These are phyloP conservation scores for Seriola quinqueradiata DNA, from an alignment of 2,113 vertebrate species.

Conservation along the genomic window DNA sequence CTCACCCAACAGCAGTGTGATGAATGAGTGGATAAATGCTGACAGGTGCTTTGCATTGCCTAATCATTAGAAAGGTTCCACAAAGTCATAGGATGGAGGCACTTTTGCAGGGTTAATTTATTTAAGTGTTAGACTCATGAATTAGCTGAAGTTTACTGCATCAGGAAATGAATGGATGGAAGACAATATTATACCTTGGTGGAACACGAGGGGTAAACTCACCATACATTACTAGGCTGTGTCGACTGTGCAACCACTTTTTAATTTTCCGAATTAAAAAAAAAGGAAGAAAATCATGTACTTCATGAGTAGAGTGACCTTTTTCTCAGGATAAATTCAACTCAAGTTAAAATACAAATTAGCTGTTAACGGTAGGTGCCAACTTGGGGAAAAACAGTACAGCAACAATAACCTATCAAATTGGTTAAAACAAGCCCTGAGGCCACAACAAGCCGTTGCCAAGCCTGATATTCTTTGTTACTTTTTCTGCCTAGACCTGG, in stretches of 20 bases:
- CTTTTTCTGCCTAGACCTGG: slow-evolving; percentile 18
- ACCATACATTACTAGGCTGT: background rate
- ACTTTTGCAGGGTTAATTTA: slow-evolving; percentile 18
- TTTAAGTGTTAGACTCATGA: slow-evolving; percentile 19
- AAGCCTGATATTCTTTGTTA: slow-evolving; percentile 7
- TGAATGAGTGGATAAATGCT: slow-evolving; percentile 68
- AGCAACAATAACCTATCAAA: slow-evolving; percentile 13
- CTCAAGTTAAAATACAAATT: background rate
- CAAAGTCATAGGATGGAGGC: slow-evolving; percentile 20
- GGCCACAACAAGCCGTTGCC: slow-evolving; percentile 28
- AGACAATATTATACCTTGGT: background rate
- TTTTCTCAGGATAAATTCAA: background rate
- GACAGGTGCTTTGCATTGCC: slow-evolving; percentile 56
- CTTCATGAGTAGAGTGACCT: background rate
- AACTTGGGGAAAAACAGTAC: slow-evolving; percentile 5
- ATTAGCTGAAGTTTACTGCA: background rate
- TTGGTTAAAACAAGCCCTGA: slow-evolving; percentile 16
- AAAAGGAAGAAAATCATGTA: background rate
- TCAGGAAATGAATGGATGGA: background rate
- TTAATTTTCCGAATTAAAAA: background rate
- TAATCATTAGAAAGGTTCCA: slow-evolving; percentile 53
- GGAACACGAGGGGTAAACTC: background rate
- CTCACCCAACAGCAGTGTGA: slow-evolving; percentile 50
- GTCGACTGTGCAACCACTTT: background rate
- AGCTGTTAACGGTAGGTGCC: slow-evolving; percentile 8